phyloP scores from a whole-genome alignment of 1,140 invertebrate genomes.

The Achroia grisella region DNA sequence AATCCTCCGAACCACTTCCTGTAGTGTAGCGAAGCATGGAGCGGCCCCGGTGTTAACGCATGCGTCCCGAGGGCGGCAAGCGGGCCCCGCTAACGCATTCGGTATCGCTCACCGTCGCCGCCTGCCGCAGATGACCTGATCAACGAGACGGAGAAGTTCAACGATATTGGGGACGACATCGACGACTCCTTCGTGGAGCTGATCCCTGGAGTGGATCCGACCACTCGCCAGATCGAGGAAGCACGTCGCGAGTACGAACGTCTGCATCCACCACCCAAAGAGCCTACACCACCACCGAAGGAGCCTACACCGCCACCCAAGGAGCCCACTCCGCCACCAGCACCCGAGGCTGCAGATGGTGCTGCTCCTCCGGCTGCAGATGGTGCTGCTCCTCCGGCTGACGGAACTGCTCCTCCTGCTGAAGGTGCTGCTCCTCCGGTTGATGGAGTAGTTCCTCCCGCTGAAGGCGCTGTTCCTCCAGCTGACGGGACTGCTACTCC shows the following conservation, averaged over 20 bases:
- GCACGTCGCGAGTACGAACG: conserved; percentile 36
- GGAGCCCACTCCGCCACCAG: conserved; percentile 7
- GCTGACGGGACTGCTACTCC: conserved; percentile 13
- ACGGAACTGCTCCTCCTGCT: conserved; percentile 16
- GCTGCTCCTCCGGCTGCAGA: conserved; percentile 38
- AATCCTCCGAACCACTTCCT: conserved; percentile 11
- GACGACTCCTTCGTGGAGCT: conserved; percentile 97
- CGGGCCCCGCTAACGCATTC: conserved; percentile 1
- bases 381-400: conserved; percentile 22
- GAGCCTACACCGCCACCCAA: conserved; percentile 22
- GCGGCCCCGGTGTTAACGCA: conserved; percentile 28
- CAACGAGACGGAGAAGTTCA: conserved; percentile 98
- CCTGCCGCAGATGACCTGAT: conserved; percentile 94
- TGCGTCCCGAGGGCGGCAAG: conserved; percentile 14
- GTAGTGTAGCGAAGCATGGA: conserved; percentile 25
- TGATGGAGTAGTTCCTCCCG: conserved; percentile 18
- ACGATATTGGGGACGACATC: conserved; percentile 97
- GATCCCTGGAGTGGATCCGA: conserved; percentile 78
- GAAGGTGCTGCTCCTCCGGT: conserved; percentile 26
- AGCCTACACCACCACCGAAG: conserved; percentile 52
- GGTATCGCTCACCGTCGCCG: conserved; percentile 25
- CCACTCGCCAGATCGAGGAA: conserved; percentile 53
- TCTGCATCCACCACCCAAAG: conserved; percentile 32
- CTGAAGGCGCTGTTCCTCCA: conserved; percentile 15
- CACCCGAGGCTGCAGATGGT: conserved; percentile 32